Evolutionary conservation across 2,113 vertebrate genomes (phyloP).

Genomic region (Emydura subglobosa): DNA sequence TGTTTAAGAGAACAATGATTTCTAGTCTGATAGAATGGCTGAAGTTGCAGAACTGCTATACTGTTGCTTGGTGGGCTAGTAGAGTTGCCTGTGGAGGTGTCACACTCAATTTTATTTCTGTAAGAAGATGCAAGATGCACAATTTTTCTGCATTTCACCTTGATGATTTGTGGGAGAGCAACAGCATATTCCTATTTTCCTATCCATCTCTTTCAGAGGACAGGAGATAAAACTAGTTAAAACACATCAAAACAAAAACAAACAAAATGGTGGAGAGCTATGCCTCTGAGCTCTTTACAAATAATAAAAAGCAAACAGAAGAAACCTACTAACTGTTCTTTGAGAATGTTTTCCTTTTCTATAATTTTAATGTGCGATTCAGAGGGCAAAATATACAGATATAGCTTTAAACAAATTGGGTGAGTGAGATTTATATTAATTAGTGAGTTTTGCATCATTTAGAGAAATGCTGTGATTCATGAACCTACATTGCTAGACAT

Average conservation of each 20-base stretch:
- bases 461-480: constrained; percentile 36
- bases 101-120: neutral
- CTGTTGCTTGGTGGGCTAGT: neutral
- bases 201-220: neutral
- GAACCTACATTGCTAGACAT: constrained; percentile 37
- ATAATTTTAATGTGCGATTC: neutral
- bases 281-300: neutral
- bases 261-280: neutral
- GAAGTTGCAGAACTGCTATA: neutral
- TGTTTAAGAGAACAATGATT: neutral
- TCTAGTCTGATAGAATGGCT: neutral
- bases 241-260: neutral
- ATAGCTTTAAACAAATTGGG: neutral
- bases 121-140: neutral
- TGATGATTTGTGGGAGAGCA: neutral
- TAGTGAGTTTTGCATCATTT: constrained; percentile 43
- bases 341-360: neutral
- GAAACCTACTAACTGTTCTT: neutral
- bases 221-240: neutral
- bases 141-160: neutral
- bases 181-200: neutral
- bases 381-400: neutral
- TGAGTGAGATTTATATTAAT: neutral
- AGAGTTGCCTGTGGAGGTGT: accelerated
- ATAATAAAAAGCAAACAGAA: neutral